Base-by-base conservation (phyloP, 2,888 invertebrate genomes). In the Tetheella fluctuosa region DNA sequence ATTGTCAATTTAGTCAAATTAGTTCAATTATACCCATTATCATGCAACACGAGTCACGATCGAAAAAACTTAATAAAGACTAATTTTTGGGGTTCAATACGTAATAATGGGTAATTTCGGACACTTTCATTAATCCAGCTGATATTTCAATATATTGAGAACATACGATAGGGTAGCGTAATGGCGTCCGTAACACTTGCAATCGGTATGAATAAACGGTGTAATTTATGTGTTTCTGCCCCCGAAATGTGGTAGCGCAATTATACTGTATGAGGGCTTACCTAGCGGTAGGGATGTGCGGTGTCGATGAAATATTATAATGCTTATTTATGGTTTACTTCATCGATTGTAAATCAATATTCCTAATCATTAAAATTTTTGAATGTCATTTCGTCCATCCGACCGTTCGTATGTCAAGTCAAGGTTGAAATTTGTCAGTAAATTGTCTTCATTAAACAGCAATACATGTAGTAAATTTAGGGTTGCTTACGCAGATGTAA, bases 131-230 rank as follows among this genome's bases (percentile, higher is more conserved):
- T 74, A 73, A 70, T 70, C 65, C 73, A 71, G 65, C 70, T 71
- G 76, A 80, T 79, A 79, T 81, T 80, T 81, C 77, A 84, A 81
- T 77, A 76, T 67, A 64, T 64, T 62, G 67, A 68, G 64, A 67
- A 20, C 48, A 15, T 74, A 73, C 56, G 59, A 59, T 58, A 67
- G 75, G 80, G 78, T 68, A 73, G 82, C 81, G 79, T 86, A 88
- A 89, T 89, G 87, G 85, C 80, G 79, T 87, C 85, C 88, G 87
- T 90, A 89, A 84, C 80, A 85, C 76, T 64, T 75, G 79, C 83
- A 84, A 89, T 89, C 83, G 87, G 84, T 85, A 86, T 81, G 86
- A 85, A 90, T 91, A 89, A 89, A 90, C 90, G 87, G 87, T 83
- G 84, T 88, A 89, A 91, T 91, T 90, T 91, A 91, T 91, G 88